Evolutionary conservation across 2,888 invertebrate species (phyloP).

Genomic region (Lasius platythorax): DNA sequence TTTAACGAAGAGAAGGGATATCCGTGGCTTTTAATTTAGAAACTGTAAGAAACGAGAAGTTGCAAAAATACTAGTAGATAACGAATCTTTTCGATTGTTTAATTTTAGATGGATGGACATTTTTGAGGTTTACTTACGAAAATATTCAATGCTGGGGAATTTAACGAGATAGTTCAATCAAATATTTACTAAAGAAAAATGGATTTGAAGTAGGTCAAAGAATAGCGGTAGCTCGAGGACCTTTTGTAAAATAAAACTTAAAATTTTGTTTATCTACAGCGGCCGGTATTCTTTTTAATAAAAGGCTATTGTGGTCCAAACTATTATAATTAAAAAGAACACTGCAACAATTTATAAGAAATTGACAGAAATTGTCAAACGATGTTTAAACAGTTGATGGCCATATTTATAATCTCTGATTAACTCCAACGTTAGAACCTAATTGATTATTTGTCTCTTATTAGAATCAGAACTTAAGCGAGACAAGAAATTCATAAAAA

Average conservation of each 20-base stretch:
- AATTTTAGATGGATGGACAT: neutral
- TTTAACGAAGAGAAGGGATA: neutral
- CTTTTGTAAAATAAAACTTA: neutral
- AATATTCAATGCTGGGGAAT: conserved; percentile 1
- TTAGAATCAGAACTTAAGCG: neutral
- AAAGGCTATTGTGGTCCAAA: neutral
- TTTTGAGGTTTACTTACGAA: neutral
- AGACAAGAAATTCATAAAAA: neutral
- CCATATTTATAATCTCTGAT: neutral
- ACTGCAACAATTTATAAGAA: neutral
- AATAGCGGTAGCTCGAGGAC: neutral
- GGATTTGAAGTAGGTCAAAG: conserved; percentile 15
- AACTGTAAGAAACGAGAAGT: too few relatives aligned
- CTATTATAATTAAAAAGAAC: neutral
- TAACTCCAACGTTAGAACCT: neutral
- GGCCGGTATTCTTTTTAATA: neutral
- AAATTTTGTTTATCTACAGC: conserved; percentile 29
- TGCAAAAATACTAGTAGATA: neutral
- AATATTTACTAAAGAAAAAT: conserved; percentile 40
- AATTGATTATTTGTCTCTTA: neutral
- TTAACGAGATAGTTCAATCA: conserved; percentile 26
- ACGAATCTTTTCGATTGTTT: neutral
- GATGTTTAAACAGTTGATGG: conserved; percentile 3
- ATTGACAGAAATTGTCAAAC: neutral
- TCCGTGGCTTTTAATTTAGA: neutral